These are phyloP conservation scores for Chamaetylas fuelleborni DNA, from an alignment of 2,113 vertebrate genomes.

Conservation along the genomic window DNA sequence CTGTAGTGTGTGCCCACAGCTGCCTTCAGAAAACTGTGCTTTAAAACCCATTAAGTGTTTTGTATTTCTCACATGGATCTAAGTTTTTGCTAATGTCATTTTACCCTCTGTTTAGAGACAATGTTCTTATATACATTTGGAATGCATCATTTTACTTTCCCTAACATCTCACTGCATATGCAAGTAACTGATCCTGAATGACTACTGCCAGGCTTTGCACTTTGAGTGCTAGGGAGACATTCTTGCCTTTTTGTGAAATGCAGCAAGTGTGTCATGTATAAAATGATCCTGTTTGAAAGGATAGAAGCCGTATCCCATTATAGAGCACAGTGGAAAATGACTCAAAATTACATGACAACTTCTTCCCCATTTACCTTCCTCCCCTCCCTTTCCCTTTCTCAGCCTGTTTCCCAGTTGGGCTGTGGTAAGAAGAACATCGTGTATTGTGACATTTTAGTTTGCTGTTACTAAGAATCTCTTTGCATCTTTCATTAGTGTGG, in stretches of 20 bases:
- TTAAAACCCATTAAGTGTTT: slow-evolving; percentile 27
- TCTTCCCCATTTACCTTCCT: neutral
- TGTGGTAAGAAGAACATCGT: neutral
- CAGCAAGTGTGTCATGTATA: slow-evolving; percentile 28
- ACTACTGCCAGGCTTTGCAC: slow-evolving; percentile 37
- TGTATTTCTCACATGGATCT: slow-evolving; percentile 25
- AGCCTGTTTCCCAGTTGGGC: neutral
- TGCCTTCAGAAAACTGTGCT: neutral
- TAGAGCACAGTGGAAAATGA: slow-evolving; percentile 65
- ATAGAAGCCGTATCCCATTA: slow-evolving; percentile 33
- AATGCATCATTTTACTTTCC: slow-evolving; percentile 56
- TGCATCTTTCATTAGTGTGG: slow-evolving; percentile 51
- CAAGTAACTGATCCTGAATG: slow-evolving; percentile 2
- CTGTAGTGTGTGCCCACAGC: neutral
- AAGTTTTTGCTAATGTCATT: slow-evolving; percentile 47
- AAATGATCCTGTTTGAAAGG: slow-evolving; percentile 55
- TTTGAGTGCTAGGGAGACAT: neutral
- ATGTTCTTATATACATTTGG: slow-evolving; percentile 26
- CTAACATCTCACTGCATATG: neutral
- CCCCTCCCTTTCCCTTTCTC: neutral
- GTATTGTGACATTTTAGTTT: slow-evolving; percentile 42
- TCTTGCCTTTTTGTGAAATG: slow-evolving; percentile 14
- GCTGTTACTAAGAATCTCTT: slow-evolving; percentile 38
- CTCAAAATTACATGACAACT: slow-evolving; percentile 53
- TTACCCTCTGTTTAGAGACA: slow-evolving; percentile 45